These are phyloP conservation scores for Byasa hedistus DNA, from an alignment of 2,888 invertebrate genomes.

Conservation along the genomic window DNA sequence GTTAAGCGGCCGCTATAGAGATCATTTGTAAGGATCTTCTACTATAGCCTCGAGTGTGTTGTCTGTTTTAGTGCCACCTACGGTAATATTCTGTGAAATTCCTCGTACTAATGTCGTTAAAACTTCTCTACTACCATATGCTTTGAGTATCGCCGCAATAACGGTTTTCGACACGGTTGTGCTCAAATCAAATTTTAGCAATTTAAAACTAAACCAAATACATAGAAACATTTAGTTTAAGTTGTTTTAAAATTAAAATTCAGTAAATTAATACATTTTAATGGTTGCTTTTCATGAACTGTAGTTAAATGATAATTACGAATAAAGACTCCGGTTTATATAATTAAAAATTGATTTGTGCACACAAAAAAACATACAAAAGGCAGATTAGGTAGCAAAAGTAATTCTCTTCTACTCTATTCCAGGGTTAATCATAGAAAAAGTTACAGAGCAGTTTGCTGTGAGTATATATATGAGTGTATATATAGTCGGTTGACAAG, in stretches of 20 bases:
- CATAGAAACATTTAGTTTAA: background rate
- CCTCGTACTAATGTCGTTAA: slow-evolving; percentile 17
- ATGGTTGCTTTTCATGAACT: background rate
- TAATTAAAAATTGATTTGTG: no score
- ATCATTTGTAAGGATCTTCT: slow-evolving; percentile 25
- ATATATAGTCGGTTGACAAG: no score
- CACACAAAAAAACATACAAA: no score
- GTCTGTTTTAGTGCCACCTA: slow-evolving; percentile 25
- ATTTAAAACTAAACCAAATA: background rate
- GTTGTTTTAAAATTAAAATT: no score
- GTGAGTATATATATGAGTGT: no score
- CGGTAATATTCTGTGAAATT: slow-evolving; percentile 21
- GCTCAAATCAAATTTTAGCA: background rate
- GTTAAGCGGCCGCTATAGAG: slow-evolving; percentile 19
- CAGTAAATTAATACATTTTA: background rate
- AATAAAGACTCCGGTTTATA: no score
- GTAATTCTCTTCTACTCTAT: no score
- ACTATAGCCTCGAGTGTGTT: slow-evolving; percentile 28
- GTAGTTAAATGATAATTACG: background rate
- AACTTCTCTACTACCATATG: slow-evolving; percentile 15
- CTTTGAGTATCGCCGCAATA: slow-evolving; percentile 10
- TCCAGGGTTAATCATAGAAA: no score
- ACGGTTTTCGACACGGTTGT: background rate
- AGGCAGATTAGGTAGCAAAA: no score
- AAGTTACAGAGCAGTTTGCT: no score